Percentiles rank a stretch among this genome's conserved stretches.
Evolutionary conservation across 2,888 invertebrate genomes (phyloP).

Genomic region (Pogonocherus hispidulus): DNA sequence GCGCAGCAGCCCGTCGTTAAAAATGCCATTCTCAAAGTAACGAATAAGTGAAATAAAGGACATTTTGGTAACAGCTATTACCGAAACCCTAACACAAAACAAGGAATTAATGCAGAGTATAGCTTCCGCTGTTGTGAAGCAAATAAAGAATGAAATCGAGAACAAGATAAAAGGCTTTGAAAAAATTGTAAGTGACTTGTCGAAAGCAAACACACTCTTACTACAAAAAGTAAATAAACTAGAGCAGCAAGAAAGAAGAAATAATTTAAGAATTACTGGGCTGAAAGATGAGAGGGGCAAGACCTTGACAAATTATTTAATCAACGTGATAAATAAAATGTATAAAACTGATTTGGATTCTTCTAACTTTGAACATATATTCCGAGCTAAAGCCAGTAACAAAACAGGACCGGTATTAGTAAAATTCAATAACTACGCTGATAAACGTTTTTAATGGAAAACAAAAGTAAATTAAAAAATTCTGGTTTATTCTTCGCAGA

Average conservation of each 20-base stretch:
- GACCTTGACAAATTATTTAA: neutral
- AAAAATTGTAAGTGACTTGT: neutral
- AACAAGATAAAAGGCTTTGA: neutral
- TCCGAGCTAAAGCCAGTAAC: neutral
- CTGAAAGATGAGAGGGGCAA: neutral
- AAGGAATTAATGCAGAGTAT: constrained; percentile 1
- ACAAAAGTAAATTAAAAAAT: constrained; percentile 6
- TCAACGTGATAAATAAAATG: neutral
- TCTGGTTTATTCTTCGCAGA: constrained; percentile 6
- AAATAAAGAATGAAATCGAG: neutral
- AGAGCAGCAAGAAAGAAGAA: neutral
- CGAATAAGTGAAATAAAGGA: neutral
- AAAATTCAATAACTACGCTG: neutral
- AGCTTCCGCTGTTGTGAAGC: neutral
- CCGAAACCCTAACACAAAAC: neutral
- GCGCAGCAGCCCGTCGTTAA: too few species aligned
- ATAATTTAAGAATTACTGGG: neutral
- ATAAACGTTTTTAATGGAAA: neutral
- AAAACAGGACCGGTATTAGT: neutral
- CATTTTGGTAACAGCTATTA: neutral
- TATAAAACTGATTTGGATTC: neutral
- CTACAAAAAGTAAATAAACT: neutral
- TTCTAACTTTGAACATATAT: neutral
- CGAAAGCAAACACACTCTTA: neutral
- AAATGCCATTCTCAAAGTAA: too few species aligned